Evolutionary conservation across 1,140 invertebrate species (phyloP), one percentile per base, ranked within the genome.

Genomic region (Medauroidea extradentata): DNA sequence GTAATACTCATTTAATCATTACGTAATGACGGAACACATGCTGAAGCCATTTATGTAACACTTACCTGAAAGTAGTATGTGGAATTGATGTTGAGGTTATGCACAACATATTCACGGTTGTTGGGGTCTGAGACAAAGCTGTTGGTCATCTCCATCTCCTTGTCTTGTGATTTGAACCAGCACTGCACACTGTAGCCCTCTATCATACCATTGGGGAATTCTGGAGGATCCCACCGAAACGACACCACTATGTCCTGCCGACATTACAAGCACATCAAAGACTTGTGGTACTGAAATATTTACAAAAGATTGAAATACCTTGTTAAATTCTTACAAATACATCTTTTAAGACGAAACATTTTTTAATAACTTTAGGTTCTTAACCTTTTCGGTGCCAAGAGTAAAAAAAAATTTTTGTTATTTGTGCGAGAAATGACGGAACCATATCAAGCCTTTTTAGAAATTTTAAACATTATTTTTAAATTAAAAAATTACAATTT

Each of bases 61-160:
- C n/a, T 70, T 73, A 88, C 86, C 75, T 88, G 79, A 65, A 92
- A 91, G 61, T 79, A 85, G 63, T 94, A 94, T 0, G 83, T 86
- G 19, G 82, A 78, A 43, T 85, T 84, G 11, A 77, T 70, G 3
- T 76, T 69, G 1, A 90, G 70, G 61, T 85, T 73, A 3, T 79
- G 67, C 0, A 85, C 71, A 11, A 79, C 76, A 60, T 83, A 83
- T 68, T 89, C 80, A 13, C 75, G 74, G 62, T 63, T 73, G 13
- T 60, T 60, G 60, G 57, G 59, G 16, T 70, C 29, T 7, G 56
- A 34, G 70, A 66, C 1, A 70, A 54, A 58, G 0, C 64, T 57
- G 38, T 76, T 62, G 55, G 70, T 77, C 7, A 75, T 54, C 18
- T 66, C 57, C 14, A 70, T 64, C 29, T 74, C 64, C 3, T 55